phyloP scores from a whole-genome alignment of 2,113 vertebrate genomes.

The Alectura lathami region DNA sequence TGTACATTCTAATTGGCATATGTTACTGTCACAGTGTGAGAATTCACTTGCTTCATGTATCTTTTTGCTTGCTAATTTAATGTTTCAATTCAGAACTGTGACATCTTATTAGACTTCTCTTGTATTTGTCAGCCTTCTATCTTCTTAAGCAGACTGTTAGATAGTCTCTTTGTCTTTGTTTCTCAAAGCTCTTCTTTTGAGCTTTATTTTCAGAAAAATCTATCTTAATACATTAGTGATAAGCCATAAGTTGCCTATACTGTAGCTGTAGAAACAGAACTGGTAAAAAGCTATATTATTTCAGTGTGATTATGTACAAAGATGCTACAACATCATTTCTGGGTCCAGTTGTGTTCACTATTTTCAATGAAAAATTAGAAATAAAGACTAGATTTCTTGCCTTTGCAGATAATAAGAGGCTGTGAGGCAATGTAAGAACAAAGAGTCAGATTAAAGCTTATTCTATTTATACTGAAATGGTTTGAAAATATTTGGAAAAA shows the following conservation, averaged over 20 bases:
- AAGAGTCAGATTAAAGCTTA: neutral
- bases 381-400: neutral
- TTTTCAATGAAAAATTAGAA: neutral
- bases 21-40: neutral
- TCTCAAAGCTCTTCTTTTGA: neutral
- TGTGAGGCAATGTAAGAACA: neutral
- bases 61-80: neutral
- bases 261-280: neutral
- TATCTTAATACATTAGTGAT: neutral
- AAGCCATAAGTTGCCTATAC: neutral
- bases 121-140: neutral
- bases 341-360: neutral
- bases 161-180: neutral
- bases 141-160: neutral
- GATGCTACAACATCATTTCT: neutral
- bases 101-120: neutral
- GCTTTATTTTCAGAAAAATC: neutral
- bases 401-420: neutral
- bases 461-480: neutral
- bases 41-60: neutral
- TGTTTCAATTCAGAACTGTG: neutral
- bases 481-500: neutral
- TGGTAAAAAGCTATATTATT: neutral
- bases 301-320: neutral
- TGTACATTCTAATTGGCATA: fast-evolving